Evolutionary conservation across 2,113 vertebrate genomes (phyloP), one percentile per base, ranked within the genome.

Genomic region (Synodontis membranacea): DNA sequence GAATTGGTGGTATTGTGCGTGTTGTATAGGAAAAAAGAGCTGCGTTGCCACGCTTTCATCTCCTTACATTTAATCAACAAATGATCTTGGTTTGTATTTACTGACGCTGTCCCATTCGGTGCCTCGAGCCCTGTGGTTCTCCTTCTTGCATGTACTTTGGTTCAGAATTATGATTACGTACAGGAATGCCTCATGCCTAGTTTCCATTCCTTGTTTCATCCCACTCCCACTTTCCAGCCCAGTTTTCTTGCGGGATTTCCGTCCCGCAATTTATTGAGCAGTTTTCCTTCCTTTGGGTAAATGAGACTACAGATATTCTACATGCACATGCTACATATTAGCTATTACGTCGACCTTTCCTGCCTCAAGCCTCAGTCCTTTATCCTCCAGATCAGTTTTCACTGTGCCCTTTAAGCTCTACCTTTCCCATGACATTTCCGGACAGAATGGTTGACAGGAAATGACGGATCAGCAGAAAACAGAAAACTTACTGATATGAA

Each of bases 401-500:
- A 39, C 21, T 80, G 34, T 80, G 78, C 78, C 52, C 78, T 80
- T 80, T 80, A 80, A 80, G 78, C 21, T 42, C 19, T 58, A 52
- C 78, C 10, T 58, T 80, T 58, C 52, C 52, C 14, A 25, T 80
- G 78, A 54, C 78, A 56, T 80, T 58, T 80, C 15, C 56, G 78
- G 52, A 58, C 34, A 58, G 21, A 14, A 56, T 39, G 34, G 52
- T 21, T 58, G 31, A 39, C 15, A 52, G 34, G 5, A 80, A 80
- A 28, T 14, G 1, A 42, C 31, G 21, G 58, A 80, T 56, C 5
- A 9, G 12, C 31, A 9, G 31, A 76, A 52, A 50, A 12, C 10
- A 11, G 50, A 56, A 10, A 56, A 19, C 78, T 21, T 37, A 28
- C 19, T 1, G 34, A 79, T 79, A 79, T 58, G 10, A 39, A 34